Base-by-base conservation (phyloP, 2,888 invertebrate species). In the Leptodirus hochenwartii region DNA sequence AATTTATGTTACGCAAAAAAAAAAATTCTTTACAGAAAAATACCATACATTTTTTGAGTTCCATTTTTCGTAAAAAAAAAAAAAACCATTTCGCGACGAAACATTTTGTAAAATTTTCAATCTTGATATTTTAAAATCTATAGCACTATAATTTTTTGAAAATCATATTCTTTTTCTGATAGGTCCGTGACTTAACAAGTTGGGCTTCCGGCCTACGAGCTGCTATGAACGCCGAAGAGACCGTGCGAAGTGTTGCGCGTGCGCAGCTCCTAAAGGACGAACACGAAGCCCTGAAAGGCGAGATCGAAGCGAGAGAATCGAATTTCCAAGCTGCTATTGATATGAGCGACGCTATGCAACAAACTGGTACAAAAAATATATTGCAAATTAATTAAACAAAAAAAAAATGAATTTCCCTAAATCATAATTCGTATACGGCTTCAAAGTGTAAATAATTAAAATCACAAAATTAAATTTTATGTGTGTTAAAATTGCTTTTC, bases 281-380 rank as follows among this genome's bases (percentile, higher is more conserved):
- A 47, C 82, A 84, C 43, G 78, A 81, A 40, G 73, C 77, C 3
- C 58, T 81, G 27, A 78, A 78, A 48, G 73, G 74, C 6, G 85
- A 85, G 56, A 81, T 91, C 34, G 88, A 90, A 54, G 85, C 90
- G 0, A 58, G 91, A 4, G 87, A 90, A 53, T 75, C 73, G 36
- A 75, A 69, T 44, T 82, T 84, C 58, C 61, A 73, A 8, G 63
- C 64, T 29, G 73, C 81, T 4, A 70, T 80, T 17, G 73, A 76
- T 38, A 57, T 74, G 28, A 84, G 85, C 1, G 70, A 81, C 41
- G 70, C 72, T 10, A 81, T 96, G 71, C 73, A 90, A 13, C 76
- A 77, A 43, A 76, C 72, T 0, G 74, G 48, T 45, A 36, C 35
- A 25, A 22, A 11, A 10, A 29, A 15, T 22, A 11, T 12, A 17